These are phyloP conservation scores for Physocephala rufipes DNA, from an alignment of 2,888 invertebrate genomes.

Conservation along the genomic window DNA sequence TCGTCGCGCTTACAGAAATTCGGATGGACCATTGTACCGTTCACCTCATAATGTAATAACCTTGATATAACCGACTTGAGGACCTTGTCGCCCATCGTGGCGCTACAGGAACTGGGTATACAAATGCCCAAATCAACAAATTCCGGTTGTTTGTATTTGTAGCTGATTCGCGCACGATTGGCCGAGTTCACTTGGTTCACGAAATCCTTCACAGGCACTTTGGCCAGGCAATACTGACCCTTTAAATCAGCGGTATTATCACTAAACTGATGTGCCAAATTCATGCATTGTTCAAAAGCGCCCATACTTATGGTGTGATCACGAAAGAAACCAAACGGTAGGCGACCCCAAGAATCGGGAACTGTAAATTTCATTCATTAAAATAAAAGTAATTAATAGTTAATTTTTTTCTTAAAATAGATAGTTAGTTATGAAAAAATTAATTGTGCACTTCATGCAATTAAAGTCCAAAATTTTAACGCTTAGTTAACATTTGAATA, in stretches of 20 bases:
- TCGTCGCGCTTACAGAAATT: slow-evolving; percentile 56
- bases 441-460: background rate
- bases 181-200: slow-evolving; percentile 50
- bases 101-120: slow-evolving; percentile 61
- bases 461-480: background rate
- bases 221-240: slow-evolving; percentile 65
- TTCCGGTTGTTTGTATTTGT: slow-evolving; percentile 54
- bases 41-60: slow-evolving; percentile 44
- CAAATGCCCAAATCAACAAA: slow-evolving; percentile 61
- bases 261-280: slow-evolving; percentile 50
- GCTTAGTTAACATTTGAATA: no score
- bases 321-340: slow-evolving; percentile 64
- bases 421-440: background rate
- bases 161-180: slow-evolving; percentile 50
- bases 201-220: slow-evolving; percentile 54
- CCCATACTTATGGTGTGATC: slow-evolving; percentile 66
- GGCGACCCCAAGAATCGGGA: slow-evolving; percentile 66
- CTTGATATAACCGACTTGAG: slow-evolving; percentile 50
- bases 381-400: background rate
- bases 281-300: slow-evolving; percentile 66
- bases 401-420: slow-evolving; percentile 6
- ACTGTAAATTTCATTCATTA: slow-evolving; percentile 58
- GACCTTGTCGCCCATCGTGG: slow-evolving; percentile 49
- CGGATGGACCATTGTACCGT: slow-evolving; percentile 47
- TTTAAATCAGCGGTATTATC: slow-evolving; percentile 52